phyloP scores from a whole-genome alignment of 2,888 invertebrate species.

The Andrena camellia region DNA sequence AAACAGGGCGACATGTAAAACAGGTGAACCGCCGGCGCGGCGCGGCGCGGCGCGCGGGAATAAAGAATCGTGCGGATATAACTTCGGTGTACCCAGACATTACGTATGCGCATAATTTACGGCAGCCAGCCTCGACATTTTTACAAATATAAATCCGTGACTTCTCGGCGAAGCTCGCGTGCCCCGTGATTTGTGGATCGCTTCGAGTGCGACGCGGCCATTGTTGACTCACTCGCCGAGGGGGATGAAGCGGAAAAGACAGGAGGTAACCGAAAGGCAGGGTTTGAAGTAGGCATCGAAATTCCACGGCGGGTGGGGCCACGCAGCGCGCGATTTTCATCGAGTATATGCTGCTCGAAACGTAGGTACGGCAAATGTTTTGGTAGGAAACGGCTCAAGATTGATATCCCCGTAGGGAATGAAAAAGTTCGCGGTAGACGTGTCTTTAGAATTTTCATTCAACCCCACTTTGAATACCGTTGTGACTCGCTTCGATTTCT shows the following conservation, averaged over 20 bases:
- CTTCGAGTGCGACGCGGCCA: constrained; percentile 25
- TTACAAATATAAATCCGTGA: constrained; percentile 61
- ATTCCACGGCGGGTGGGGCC: neutral
- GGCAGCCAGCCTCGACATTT: constrained; percentile 61
- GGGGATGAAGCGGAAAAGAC: neutral
- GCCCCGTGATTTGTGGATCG: constrained; percentile 60
- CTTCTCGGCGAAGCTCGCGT: constrained; percentile 54
- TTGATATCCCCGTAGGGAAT: neutral
- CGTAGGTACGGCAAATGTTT: too few species aligned
- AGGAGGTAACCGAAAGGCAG: neutral
- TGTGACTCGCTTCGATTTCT: neutral
- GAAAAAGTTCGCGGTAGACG: neutral
- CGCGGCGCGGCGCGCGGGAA: constrained; percentile 12
- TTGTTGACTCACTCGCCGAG: constrained; percentile 44
- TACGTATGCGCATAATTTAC: constrained; percentile 68
- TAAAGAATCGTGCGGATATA: constrained; percentile 52
- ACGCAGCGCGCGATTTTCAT: neutral
- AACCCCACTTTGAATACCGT: neutral
- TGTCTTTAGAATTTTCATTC: neutral
- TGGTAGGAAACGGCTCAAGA: neutral
- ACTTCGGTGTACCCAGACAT: constrained; percentile 22
- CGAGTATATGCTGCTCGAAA: neutral
- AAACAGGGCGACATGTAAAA: constrained; percentile 53
- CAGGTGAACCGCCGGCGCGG: constrained; percentile 19
- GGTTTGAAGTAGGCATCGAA: neutral